Base-by-base conservation (phyloP, 2,888 invertebrate genomes). In the Hemaris fuciformis region DNA sequence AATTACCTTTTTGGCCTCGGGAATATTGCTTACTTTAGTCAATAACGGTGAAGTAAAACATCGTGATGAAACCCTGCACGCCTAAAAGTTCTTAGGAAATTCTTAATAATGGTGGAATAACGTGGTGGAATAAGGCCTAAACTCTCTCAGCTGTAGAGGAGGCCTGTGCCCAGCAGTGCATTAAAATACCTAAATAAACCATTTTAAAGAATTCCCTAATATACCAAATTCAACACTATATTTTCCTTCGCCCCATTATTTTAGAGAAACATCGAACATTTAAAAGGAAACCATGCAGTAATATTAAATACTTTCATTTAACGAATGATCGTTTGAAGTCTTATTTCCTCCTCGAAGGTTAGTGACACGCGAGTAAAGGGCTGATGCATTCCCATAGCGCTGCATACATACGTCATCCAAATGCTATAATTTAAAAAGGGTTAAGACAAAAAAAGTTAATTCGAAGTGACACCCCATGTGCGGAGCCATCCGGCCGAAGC, bases 391-490 rank as follows among this genome's bases (percentile, higher is more conserved):
- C 89, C 87, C 91, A 89, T 87, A 83, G 76, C 75, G 71, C 18
- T 27, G 27, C 53, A 22, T 74, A 74, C 78, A 62, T 64, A 82
- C 87, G 86, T 88, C 87, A 89, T 78, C 64, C 78, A 67, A 78
- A 80, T 75, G 80, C 79, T 81, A 86, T 87, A 87, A 88, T 88
- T 88, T 83, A 84, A 87, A 85, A 89, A 88, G 88, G 89, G 89
- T 87, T 89, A 83, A 85, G 79, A 85, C 75, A 87, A 89, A 88
- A 72, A 89, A 85, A 83, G 82, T 77, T 80, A 74, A 83, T 80
- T 79, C 72, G 71, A 74, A 78, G 77, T 77, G 82, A 83, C 84
- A 81, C 79, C 81, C 78, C 81, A 81, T 80, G 78, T 82, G 76
- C 75, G 75, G 65, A 70, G 65, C 68, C 75, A 78, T 71, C 75